A percentile compares a stretch with the other conserved stretches of the same genome.
Evolutionary conservation across 30 jellyfish, hydroid and myxozoan species (phyloP).

Genomic region (Aurelia aurita complex sp. Pacific): DNA sequence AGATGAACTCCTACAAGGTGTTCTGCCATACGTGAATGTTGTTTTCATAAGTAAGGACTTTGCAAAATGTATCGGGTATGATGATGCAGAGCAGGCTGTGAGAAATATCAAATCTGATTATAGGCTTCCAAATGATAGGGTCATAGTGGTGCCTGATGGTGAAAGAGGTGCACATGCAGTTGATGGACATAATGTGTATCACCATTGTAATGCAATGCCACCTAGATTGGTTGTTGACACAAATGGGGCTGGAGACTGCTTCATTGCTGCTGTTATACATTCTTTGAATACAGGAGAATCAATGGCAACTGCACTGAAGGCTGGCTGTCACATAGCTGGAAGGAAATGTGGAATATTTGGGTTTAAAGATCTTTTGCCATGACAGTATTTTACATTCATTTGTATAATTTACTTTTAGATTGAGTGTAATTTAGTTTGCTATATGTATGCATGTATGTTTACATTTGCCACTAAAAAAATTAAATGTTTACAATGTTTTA

Average conservation of each 20-base stretch:
- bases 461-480: too few species aligned
- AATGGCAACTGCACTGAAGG: constrained; percentile 1
- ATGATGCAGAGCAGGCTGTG: constrained; percentile 59
- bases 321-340: constrained; percentile 30
- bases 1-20: constrained; percentile 14
- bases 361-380: constrained; percentile 1
- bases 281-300: neutral
- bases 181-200: neutral
- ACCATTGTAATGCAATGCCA: constrained; percentile 20
- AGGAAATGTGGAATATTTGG: constrained; percentile 33
- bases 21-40: constrained; percentile 39
- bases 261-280: constrained; percentile 61
- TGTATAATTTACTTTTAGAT: too few species aligned
- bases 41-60: constrained; percentile 69
- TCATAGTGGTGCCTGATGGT: constrained; percentile 79
- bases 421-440: too few species aligned
- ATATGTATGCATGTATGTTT: too few species aligned
- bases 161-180: constrained; percentile 74
- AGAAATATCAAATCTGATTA: constrained; percentile 12
- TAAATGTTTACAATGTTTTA: too few species aligned
- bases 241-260: constrained; percentile 83
- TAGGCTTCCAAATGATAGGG: neutral
- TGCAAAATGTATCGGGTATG: constrained; percentile 43
- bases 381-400: neutral
- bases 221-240: constrained; percentile 56